A percentile compares a stretch with the other conserved stretches of the same genome.
These are phyloP conservation scores for Dendrocincla fuliginosa DNA, from an alignment of 2,797 vertebrate genomes.

Conservation along the genomic window DNA sequence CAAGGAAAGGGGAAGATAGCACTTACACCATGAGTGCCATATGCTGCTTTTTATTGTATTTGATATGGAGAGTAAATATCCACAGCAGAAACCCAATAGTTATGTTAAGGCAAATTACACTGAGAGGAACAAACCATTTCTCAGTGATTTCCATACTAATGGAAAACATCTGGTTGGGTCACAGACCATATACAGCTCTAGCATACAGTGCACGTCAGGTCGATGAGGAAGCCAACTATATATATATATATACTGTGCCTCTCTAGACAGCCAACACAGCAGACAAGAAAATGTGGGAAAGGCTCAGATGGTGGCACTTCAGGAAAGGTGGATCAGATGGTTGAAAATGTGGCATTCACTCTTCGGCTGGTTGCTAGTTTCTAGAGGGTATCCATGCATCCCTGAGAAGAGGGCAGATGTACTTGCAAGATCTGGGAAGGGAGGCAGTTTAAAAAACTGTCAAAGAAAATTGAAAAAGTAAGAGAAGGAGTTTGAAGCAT, in stretches of 20 bases:
- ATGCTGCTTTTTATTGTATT: neutral
- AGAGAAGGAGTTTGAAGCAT: neutral
- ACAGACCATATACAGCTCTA: neutral
- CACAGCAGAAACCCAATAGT: neutral
- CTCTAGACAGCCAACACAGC: neutral
- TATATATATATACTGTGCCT: fast-evolving
- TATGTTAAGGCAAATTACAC: neutral
- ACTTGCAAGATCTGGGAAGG: neutral
- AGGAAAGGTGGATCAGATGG: neutral
- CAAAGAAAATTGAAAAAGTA: neutral
- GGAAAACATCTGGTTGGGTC: neutral
- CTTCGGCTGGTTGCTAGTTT: neutral
- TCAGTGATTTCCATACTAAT: neutral
- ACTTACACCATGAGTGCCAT: neutral
- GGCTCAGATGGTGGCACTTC: neutral
- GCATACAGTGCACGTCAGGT: neutral
- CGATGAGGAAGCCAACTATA: neutral
- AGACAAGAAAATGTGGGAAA: neutral
- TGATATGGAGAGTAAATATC: neutral
- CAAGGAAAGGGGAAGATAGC: neutral
- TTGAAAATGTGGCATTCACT: neutral
- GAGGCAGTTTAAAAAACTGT: neutral
- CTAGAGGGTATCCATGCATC: neutral
- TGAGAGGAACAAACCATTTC: neutral
- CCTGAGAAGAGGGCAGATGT: neutral